Conservation (phyloP, 92 coral and sea anemone genomes). For the Montipora capitata region DNA sequence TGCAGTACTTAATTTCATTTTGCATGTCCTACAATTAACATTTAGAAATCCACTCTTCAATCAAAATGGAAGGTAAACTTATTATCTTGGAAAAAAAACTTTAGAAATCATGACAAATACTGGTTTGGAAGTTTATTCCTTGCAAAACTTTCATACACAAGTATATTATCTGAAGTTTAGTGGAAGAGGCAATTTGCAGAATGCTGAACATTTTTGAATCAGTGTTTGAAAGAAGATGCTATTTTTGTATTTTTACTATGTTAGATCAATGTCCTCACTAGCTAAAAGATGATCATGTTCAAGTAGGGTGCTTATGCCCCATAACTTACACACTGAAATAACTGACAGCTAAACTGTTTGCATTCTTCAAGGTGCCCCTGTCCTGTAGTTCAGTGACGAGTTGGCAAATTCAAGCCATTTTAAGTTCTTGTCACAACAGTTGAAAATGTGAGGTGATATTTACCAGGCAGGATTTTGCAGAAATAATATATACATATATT, state of each 20-base stretch:
- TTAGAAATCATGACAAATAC: not conserved
- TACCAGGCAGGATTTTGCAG: conserved; percentile 11
- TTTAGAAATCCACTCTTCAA: no score
- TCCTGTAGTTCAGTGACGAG: not conserved
- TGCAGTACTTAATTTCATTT: no score
- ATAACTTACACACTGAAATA: no score
- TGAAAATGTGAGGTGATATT: not conserved
- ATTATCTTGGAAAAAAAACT: not conserved
- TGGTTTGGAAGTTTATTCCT: not conserved
- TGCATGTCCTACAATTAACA: no score
- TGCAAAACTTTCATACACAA: not conserved
- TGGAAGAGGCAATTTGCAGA: not conserved
- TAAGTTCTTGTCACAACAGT: not conserved
- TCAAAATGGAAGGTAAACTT: no score
- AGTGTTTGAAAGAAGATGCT: no score
- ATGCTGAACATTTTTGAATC: no score
- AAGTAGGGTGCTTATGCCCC: no score
- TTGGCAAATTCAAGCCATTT: conserved; percentile 9
- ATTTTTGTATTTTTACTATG: no score
- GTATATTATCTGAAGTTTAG: not conserved
- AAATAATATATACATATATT: conserved; percentile 49
- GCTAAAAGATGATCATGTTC: not conserved
- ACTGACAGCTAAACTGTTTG: no score
- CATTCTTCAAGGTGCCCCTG: no score
- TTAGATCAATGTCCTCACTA: no score